Conservation (phyloP, 2,797 vertebrate species). For the Sciaenops ocellatus region DNA sequence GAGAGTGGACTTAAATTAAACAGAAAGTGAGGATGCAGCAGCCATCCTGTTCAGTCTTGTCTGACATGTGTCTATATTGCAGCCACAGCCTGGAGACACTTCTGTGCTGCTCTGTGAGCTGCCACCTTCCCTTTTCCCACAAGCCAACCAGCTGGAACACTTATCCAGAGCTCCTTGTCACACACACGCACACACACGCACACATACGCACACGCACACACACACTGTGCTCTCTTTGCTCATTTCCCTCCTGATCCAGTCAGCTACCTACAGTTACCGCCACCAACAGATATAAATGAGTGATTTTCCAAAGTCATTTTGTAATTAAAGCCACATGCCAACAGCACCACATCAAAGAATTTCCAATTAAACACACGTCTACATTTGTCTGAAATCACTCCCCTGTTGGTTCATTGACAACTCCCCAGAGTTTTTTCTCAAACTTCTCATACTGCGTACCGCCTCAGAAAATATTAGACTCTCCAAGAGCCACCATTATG, state of each 20-base stretch:
- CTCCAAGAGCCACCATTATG: too few relatives aligned
- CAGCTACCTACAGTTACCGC: background rate
- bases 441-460: too few relatives aligned
- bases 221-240: background rate
- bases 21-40: background rate
- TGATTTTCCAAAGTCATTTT: background rate
- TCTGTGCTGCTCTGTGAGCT: background rate
- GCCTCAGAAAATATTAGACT: too few relatives aligned
- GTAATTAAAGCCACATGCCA: background rate
- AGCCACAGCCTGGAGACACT: background rate
- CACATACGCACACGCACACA: background rate
- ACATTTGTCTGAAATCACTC: too few relatives aligned
- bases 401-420: too few relatives aligned
- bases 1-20: background rate
- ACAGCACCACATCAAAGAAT: too few relatives aligned
- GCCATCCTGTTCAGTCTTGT: background rate
- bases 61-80: background rate
- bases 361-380: too few relatives aligned
- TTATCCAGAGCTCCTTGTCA: background rate
- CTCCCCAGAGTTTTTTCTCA: too few relatives aligned
- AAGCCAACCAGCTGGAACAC: background rate
- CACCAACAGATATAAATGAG: background rate
- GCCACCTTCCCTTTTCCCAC: background rate
- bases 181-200: too few relatives aligned
- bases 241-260: background rate